These are phyloP conservation scores for Sebastes reedi DNA, from an alignment of 2,797 vertebrate genomes.

Conservation along the genomic window DNA sequence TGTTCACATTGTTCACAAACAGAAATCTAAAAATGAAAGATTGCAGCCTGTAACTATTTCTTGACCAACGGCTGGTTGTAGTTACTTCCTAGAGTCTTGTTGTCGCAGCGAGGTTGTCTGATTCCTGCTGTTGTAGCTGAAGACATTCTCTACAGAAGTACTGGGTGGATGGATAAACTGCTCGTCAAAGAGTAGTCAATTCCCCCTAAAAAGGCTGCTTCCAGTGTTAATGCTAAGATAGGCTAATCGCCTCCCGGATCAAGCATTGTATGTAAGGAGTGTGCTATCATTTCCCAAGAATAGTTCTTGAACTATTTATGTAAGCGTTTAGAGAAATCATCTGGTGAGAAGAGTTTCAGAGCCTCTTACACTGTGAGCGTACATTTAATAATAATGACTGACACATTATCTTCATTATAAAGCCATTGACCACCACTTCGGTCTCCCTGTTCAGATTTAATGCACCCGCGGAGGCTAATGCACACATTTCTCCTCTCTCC, in stretches of 20 bases:
- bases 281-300: not conserved
- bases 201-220: not conserved
- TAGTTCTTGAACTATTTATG: not conserved
- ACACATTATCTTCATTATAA: constrained; percentile 20
- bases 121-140: not conserved
- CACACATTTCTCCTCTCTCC: constrained; percentile 32
- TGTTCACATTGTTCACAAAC: not conserved
- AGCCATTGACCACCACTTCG: not conserved
- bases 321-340: not conserved
- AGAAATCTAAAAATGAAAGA: not conserved
- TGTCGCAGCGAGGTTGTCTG: not conserved
- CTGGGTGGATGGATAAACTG: not conserved
- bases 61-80: no score
- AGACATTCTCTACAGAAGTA: not conserved
- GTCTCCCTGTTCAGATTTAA: constrained; percentile 13
- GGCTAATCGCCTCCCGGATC: not conserved
- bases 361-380: not conserved
- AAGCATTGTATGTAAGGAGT: not conserved
- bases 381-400: not conserved
- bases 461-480: constrained; percentile 12
- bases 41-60: not conserved
- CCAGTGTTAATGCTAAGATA: not conserved
- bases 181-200: not conserved
- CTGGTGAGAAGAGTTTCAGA: not conserved
- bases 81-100: not conserved